A percentile compares a stretch with the other conserved stretches of the same genome.
Conservation (phyloP, 2,888 invertebrate species). For the Aplocera efformata region DNA sequence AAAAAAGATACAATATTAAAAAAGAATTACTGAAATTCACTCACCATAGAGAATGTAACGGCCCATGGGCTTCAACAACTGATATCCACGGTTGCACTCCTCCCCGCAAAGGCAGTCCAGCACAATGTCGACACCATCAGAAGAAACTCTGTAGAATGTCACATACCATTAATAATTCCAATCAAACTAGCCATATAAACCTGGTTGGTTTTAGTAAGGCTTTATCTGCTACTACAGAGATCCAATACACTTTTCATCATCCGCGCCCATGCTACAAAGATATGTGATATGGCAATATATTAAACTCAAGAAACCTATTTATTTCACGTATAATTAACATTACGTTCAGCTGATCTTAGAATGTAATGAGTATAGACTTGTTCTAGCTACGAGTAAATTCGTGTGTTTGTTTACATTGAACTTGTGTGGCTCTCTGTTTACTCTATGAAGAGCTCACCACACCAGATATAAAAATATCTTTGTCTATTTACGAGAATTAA, state of each 20-base stretch:
- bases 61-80: slow-evolving; percentile 92
- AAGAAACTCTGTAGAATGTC: slow-evolving; percentile 77
- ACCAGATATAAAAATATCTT: slow-evolving; percentile 77
- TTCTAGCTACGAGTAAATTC: slow-evolving; percentile 25
- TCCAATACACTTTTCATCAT: no score
- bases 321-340: slow-evolving; percentile 22
- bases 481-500: slow-evolving; percentile 77
- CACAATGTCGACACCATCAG: slow-evolving; percentile 92
- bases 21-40: no score
- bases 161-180: background rate
- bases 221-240: no score
- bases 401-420: slow-evolving; percentile 67
- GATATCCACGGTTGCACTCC: slow-evolving; percentile 92
- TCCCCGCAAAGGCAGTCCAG: slow-evolving; percentile 94
- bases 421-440: slow-evolving; percentile 68
- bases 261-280: no score
- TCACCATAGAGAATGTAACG: slow-evolving; percentile 91
- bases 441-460: slow-evolving; percentile 61
- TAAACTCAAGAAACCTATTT: no score
- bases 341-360: slow-evolving; percentile 18
- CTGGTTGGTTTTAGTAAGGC: no score
- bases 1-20: no score
- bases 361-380: slow-evolving; percentile 10
- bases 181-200: no score
- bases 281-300: no score